Conservation (phyloP, 2,113 vertebrate species). For the Ornithorhynchus anatinus region DNA sequence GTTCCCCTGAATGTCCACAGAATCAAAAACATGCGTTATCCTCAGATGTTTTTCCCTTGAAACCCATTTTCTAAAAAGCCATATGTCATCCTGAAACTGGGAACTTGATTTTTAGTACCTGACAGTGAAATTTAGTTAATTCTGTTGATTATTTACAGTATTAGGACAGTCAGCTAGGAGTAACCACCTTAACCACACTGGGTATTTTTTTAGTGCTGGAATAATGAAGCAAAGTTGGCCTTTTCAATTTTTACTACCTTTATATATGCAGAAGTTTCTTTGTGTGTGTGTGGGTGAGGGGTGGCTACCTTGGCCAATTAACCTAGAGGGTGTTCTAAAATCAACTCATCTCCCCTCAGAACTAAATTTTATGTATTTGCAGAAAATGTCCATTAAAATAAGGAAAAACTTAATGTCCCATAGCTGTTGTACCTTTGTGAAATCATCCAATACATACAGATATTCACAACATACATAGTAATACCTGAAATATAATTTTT, state of each 20-base stretch:
- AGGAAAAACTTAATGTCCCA: neutral
- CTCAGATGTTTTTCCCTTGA: neutral
- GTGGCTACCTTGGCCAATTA: too few relatives aligned
- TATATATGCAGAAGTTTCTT: neutral
- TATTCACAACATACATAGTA: neutral
- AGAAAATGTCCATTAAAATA: neutral
- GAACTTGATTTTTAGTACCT: neutral
- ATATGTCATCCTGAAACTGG: slow-evolving; percentile 6
- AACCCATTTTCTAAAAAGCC: neutral
- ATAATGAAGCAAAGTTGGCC: neutral
- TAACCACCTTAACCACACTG: neutral
- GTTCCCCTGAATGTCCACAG: neutral
- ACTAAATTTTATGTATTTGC: neutral
- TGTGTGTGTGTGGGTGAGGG: too few relatives aligned
- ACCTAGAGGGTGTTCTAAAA: too few relatives aligned
- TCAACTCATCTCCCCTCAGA: neutral
- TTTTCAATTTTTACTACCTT: neutral
- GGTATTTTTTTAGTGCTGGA: neutral
- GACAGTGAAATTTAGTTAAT: neutral
- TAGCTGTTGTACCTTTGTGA: neutral
- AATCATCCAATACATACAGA: too few relatives aligned
- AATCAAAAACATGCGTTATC: fast-evolving
- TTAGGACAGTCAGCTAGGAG: neutral
- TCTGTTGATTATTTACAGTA: neutral
- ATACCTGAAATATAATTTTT: neutral